Evolutionary conservation across 2,797 vertebrate species (phyloP).

Genomic region (Psittacula echo): DNA sequence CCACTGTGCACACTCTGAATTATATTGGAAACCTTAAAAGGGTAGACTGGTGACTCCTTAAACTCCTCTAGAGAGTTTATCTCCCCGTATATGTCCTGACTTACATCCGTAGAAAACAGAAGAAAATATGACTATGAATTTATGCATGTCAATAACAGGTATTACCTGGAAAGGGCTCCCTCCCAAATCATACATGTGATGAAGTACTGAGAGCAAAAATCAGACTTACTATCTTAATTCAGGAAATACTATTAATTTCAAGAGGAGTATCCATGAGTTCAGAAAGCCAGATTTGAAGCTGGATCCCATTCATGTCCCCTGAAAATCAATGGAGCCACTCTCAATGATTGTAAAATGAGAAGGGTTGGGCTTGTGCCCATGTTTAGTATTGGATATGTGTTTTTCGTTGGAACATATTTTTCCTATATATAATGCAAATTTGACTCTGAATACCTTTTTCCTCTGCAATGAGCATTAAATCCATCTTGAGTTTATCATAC

Average conservation of each 20-base stretch:
- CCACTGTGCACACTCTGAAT: background rate
- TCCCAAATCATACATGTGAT: background rate
- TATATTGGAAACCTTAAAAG: background rate
- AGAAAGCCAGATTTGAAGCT: conserved; percentile 32
- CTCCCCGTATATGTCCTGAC: background rate
- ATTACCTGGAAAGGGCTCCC: background rate
- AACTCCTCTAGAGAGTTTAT: background rate
- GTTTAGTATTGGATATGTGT: background rate
- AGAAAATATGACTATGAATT: background rate
- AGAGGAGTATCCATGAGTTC: background rate
- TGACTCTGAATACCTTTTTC: background rate
- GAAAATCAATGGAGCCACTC: background rate
- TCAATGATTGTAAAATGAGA: background rate
- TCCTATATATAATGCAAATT: conserved; percentile 12
- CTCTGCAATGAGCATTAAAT: background rate
- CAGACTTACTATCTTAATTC: background rate
- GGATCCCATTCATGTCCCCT: background rate
- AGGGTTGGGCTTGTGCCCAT: background rate
- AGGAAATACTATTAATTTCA: background rate
- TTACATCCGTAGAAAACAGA: background rate
- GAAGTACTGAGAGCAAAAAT: background rate
- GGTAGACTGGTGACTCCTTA: background rate
- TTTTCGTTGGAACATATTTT: conserved; percentile 33
- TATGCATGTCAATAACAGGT: background rate
- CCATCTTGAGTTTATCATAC: background rate